phyloP scores from a whole-genome alignment of 2,888 invertebrate genomes.

The Hirtodrosophila duncani region DNA sequence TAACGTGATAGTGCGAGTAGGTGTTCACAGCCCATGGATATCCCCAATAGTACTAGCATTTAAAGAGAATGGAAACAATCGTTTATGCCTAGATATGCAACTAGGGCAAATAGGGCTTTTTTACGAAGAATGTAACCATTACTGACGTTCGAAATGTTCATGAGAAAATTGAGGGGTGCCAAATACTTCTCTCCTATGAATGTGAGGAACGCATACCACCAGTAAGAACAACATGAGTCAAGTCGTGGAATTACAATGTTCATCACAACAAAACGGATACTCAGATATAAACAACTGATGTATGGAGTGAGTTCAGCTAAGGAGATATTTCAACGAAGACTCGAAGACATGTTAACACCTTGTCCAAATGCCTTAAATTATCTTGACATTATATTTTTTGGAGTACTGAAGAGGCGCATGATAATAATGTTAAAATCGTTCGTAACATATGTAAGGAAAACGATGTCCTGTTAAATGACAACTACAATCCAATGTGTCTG shows the following conservation, averaged over 20 bases:
- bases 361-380: constrained; percentile 30
- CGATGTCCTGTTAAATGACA: constrained; percentile 54
- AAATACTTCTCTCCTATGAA: neutral
- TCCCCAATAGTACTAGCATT: neutral
- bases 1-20: constrained; percentile 3
- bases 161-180: neutral
- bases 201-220: constrained; percentile 2
- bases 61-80: neutral
- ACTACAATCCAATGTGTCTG: constrained; percentile 53
- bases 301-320: neutral
- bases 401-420: constrained; percentile 42
- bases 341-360: neutral
- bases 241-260: constrained; percentile 2
- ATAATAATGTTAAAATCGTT: constrained; percentile 47
- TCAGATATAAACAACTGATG: constrained; percentile 5
- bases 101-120: neutral
- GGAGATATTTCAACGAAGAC: constrained; percentile 7
- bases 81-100: neutral
- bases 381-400: constrained; percentile 48
- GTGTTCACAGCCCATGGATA: neutral
- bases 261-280: neutral
- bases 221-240: neutral
- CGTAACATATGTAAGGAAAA: constrained; percentile 35
- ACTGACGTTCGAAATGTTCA: constrained; percentile 3
- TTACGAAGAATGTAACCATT: neutral